Base-by-base conservation (phyloP, 2,797 vertebrate species). In the Gallirallus australis region DNA sequence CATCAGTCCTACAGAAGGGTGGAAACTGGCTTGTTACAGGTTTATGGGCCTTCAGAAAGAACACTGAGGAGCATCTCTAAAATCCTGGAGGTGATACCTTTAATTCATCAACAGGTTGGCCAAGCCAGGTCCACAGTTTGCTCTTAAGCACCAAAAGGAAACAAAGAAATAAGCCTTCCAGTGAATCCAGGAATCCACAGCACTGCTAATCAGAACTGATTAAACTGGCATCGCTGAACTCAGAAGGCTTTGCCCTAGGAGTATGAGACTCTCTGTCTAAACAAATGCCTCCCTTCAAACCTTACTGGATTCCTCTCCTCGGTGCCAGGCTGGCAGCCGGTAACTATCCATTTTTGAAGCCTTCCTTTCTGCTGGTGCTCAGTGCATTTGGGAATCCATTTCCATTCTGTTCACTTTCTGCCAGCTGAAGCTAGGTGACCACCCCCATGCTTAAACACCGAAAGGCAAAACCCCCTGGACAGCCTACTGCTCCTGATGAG, bases 11-110 rank as follows among this genome's bases (percentile, higher is more conserved):
- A 11, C 33, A 57, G 83, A 48, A 66, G 37, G 31, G 2, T 9
- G 57, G 37, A 65, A 68, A 65, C 4, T 15, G 30, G 7, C 5
- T 4, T 12, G 0, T 42, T 12, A 23, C 0, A 4, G 17, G 31
- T 20, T 69, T 65, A 2, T 7, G 52, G 50, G 23, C 20, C 37
- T 53, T 72, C 15, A 60, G 50, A 71, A 82, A 28, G 57, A 81
- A 23, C 31, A 13, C 1, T 3, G 28, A 83, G 40, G 37, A 90
- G 15, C 39, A 45, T 3, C 53, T 68, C 60, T 40, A 21, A 59
- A 64, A 15, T 11, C 33, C 33, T 65, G 2, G 13, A 20, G 50
- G 54, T 61, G 39, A 12, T 20, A 39, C 11, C 12, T 66, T 73
- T 13, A 18, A 39, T 60, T 81, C 33, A 12, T 17, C n/a, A 57